Conservation (phyloP, 2,797 vertebrate genomes). For the Acanthiza pusilla region DNA sequence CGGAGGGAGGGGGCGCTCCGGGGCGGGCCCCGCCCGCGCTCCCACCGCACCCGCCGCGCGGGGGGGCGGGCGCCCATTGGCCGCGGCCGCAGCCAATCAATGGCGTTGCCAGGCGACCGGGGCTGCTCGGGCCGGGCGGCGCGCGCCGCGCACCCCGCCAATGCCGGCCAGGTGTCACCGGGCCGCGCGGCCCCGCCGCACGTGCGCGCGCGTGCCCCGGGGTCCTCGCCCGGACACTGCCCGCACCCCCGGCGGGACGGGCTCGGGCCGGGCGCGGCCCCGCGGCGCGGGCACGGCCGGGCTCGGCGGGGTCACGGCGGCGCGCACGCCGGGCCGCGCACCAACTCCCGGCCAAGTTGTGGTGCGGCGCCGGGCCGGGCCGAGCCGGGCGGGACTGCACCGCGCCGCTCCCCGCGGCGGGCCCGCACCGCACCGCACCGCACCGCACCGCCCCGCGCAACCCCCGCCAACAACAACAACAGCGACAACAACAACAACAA, state of each 20-base stretch:
- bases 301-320: background rate
- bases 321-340: background rate
- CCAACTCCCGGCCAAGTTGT: constrained; percentile 22
- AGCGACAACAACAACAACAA: background rate
- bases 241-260: background rate
- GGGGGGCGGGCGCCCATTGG: constrained; percentile 59
- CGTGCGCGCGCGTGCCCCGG: background rate
- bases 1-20: background rate
- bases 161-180: constrained; percentile 74
- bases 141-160: constrained; percentile 69
- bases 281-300: background rate
- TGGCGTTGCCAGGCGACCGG: constrained; percentile 69
- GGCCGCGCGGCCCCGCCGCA: constrained; percentile 9
- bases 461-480: background rate
- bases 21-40: background rate
- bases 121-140: constrained; percentile 61
- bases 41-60: constrained; percentile 68
- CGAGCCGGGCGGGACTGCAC: background rate
- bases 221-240: background rate
- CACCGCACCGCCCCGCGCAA: background rate
- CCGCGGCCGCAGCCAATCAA: constrained; percentile 54
- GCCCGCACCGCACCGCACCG: too few relatives aligned
- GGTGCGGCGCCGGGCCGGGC: background rate
- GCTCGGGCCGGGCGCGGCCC: background rate
- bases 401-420: background rate